phyloP scores from a whole-genome alignment of 1,140 invertebrate species.

The Araneus ventricosus region DNA sequence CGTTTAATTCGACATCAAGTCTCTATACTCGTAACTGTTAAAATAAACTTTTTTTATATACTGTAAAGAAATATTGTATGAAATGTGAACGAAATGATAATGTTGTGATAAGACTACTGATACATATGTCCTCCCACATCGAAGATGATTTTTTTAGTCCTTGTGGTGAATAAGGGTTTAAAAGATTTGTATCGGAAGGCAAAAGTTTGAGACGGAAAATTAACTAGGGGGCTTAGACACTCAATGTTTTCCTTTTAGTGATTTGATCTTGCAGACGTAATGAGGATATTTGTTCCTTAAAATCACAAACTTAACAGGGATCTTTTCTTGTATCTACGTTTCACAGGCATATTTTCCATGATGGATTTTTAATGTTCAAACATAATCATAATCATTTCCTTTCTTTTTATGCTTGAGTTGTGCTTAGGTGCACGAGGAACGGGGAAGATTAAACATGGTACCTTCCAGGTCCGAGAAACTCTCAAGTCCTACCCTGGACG shows the following conservation, averaged over 20 bases:
- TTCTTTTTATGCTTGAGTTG: background rate
- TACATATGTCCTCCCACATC: constrained; percentile 14
- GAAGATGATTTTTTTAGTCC: background rate
- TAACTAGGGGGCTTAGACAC: background rate
- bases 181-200: background rate
- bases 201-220: background rate
- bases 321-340: background rate
- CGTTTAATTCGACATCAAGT: constrained; percentile 52
- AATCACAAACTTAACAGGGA: background rate
- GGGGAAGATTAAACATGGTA: background rate
- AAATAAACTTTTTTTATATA: constrained; percentile 3
- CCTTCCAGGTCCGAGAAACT: constrained; percentile 53
- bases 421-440: background rate
- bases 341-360: background rate
- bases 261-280: background rate
- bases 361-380: background rate
- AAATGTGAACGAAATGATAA: constrained; percentile 14
- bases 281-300: constrained; percentile 14
- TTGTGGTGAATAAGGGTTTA: background rate
- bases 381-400: background rate
- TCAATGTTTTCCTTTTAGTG: background rate
- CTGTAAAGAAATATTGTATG: constrained; percentile 14
- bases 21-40: constrained; percentile 30
- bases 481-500: constrained; percentile 42
- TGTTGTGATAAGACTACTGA: constrained; percentile 38